Conservation (phyloP, 2,888 invertebrate species). For the Acrocyrtus sp. region DNA sequence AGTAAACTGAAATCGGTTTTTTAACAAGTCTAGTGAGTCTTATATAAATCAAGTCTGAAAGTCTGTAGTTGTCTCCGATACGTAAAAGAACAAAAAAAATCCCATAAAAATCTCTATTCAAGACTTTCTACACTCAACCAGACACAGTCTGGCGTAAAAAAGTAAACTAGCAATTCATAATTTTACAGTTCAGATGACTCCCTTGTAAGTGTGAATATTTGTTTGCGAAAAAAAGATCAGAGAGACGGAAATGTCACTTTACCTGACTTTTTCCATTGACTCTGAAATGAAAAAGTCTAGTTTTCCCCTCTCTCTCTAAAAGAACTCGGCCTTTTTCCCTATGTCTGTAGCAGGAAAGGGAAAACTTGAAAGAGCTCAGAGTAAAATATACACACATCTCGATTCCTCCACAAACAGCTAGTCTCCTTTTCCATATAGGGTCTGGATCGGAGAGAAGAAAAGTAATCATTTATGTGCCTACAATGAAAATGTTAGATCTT, state of each 20-base stretch:
- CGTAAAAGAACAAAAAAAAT: no score
- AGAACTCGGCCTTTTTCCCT: neutral
- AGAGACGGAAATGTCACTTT: slow-evolving; percentile 40
- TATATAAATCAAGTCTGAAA: neutral
- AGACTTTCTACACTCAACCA: no score
- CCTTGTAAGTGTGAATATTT: no score
- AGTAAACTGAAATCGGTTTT: no score
- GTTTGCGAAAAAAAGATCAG: slow-evolving; percentile 29
- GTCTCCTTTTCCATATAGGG: slow-evolving; percentile 21
- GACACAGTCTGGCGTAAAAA: no score
- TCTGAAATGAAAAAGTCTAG: slow-evolving; percentile 45
- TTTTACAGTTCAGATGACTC: no score
- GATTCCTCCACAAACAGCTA: neutral
- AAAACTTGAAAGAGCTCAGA: slow-evolving; percentile 19
- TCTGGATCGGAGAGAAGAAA: no score
- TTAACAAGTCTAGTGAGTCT: neutral
- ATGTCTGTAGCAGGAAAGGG: neutral
- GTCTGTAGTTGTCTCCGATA: no score
- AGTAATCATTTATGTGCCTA: no score
- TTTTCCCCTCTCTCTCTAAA: slow-evolving; percentile 19
- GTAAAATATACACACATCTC: slow-evolving; percentile 4
- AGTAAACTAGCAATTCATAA: no score
- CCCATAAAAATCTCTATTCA: no score
- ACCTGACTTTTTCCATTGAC: slow-evolving; percentile 47
- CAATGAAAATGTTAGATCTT: no score